A percentile compares a stretch with the other conserved stretches of the same genome.
These are phyloP conservation scores for Penaeus japonicus DNA, from an alignment of 1,140 invertebrate genomes.

Conservation along the genomic window DNA sequence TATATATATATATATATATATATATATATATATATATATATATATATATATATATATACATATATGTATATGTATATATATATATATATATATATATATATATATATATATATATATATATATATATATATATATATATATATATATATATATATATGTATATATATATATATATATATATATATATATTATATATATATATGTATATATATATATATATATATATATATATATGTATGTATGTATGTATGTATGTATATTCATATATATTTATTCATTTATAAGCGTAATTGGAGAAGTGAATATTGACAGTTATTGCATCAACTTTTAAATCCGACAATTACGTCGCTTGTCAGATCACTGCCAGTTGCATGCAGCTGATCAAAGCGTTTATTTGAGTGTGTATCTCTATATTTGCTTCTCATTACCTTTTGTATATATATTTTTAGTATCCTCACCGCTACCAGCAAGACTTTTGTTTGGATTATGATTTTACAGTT, in stretches of 20 bases:
- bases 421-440: too few species aligned
- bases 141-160: not conserved
- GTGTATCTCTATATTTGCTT: too few species aligned
- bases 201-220: conserved; percentile 29
- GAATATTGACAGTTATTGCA: too few species aligned
- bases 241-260: conserved; percentile 24
- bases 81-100: not conserved
- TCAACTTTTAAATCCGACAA: too few species aligned
- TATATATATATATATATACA: conserved; percentile 20
- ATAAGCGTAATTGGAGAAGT: too few species aligned
- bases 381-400: too few species aligned
- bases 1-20: conserved; percentile 27
- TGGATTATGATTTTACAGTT: too few species aligned
- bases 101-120: not conserved
- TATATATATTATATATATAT: not conserved
- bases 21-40: conserved; percentile 19
- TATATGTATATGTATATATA: conserved; percentile 14
- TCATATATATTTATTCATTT: too few species aligned
- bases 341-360: too few species aligned
- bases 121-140: not conserved
- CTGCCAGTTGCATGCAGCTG: too few species aligned
- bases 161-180: not conserved
- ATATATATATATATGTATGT: conserved; percentile 30
- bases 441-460: too few species aligned
- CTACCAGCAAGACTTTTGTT: too few species aligned